These are phyloP conservation scores for Ophonus ardosiacus DNA, from an alignment of 2,888 invertebrate species.

Conservation along the genomic window DNA sequence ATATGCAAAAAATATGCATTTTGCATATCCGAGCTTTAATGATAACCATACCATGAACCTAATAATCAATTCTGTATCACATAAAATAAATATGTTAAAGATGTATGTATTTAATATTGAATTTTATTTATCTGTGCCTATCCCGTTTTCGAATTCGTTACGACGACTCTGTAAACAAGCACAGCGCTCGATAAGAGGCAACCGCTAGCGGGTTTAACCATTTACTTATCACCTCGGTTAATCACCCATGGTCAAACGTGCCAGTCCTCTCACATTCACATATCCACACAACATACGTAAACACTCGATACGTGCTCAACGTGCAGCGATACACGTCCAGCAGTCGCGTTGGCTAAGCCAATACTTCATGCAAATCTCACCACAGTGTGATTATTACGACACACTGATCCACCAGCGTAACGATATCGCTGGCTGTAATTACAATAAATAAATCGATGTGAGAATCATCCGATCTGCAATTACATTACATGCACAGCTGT, in stretches of 20 bases:
- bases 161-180: background rate
- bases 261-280: background rate
- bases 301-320: slow-evolving; percentile 1
- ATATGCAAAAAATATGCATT: too few relatives aligned
- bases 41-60: too few relatives aligned
- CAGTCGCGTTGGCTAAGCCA: slow-evolving; percentile 1
- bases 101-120: background rate
- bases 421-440: slow-evolving; percentile 40
- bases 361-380: slow-evolving; percentile 44
- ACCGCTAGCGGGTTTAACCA: slow-evolving; percentile 52
- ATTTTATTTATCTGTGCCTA: slow-evolving; percentile 10
- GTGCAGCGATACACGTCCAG: slow-evolving; percentile 5
- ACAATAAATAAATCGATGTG: slow-evolving; percentile 48
- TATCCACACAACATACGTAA: slow-evolving; percentile 13
- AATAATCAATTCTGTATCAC: too few relatives aligned
- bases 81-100: too few relatives aligned
- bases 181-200: background rate
- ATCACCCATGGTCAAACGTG: slow-evolving; percentile 43
- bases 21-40: too few relatives aligned
- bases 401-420: slow-evolving; percentile 20
- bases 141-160: too few relatives aligned
- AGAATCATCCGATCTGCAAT: slow-evolving; percentile 42
- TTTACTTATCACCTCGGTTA: slow-evolving; percentile 57
- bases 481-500: background rate
- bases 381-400: slow-evolving; percentile 13